phyloP scores from a whole-genome alignment of 2,797 vertebrate species.

The Fistularia tabacaria region DNA sequence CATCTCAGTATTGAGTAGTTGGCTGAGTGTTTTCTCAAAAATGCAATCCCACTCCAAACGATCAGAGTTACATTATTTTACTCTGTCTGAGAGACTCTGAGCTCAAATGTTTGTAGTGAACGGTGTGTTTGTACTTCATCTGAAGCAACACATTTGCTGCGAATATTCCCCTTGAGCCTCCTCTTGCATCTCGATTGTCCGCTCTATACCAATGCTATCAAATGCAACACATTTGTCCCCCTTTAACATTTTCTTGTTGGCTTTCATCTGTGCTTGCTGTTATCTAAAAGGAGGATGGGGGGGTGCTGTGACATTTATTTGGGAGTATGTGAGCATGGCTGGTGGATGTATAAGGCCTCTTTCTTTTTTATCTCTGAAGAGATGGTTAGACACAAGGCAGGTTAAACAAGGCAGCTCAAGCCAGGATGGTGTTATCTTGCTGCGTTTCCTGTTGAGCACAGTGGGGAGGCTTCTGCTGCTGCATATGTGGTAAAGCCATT shows the following conservation, averaged over 20 bases:
- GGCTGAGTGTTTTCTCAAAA: slow-evolving; percentile 23
- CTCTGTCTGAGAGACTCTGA: slow-evolving; percentile 14
- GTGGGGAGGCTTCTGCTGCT: no score
- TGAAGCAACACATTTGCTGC: slow-evolving; percentile 43
- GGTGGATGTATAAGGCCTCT: slow-evolving; percentile 9
- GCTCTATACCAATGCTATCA: slow-evolving; percentile 64
- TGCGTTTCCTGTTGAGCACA: no score
- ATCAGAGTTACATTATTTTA: no score
- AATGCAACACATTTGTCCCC: slow-evolving; percentile 63
- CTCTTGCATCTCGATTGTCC: slow-evolving; percentile 53
- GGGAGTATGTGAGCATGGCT: slow-evolving; percentile 26
- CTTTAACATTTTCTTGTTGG: slow-evolving; percentile 64
- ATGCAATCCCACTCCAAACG: slow-evolving; percentile 27
- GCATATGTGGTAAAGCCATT: slow-evolving; percentile 6
- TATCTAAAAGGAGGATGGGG: slow-evolving; percentile 58
- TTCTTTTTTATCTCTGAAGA: slow-evolving; percentile 40
- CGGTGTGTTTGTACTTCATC: slow-evolving; percentile 41
- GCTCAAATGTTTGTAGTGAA: slow-evolving; percentile 27
- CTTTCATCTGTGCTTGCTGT: slow-evolving; percentile 68
- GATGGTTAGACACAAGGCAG: slow-evolving; percentile 23
- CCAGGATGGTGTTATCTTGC: no score
- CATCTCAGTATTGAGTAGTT: not conserved
- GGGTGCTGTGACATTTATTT: slow-evolving; percentile 68
- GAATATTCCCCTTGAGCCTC: slow-evolving; percentile 42
- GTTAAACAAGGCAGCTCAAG: no score